These are phyloP conservation scores for Trissolcus brochymenae DNA, from an alignment of 2,888 invertebrate genomes.

Conservation along the genomic window DNA sequence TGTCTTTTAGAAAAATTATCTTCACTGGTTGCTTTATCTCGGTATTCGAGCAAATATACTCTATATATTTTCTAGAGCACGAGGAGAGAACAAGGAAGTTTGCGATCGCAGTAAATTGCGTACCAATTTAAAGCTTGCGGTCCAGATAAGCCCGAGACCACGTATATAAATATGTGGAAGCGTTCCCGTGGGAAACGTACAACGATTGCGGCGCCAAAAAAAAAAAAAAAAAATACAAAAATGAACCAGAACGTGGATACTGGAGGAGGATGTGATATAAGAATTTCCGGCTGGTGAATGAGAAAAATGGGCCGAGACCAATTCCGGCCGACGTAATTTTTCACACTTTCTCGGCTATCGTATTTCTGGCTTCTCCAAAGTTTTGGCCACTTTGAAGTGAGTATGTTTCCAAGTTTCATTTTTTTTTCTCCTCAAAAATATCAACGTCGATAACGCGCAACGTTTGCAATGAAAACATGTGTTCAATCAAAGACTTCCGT, in stretches of 20 bases:
- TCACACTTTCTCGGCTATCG: no score
- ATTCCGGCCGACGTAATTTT: conserved; percentile 7
- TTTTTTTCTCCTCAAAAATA: conserved; percentile 21
- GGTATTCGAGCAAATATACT: conserved; percentile 13
- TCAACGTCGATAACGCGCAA: conserved; percentile 4
- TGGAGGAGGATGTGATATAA: conserved; percentile 20
- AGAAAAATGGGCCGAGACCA: conserved; percentile 1
- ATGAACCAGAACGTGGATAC: not conserved
- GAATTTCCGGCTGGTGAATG: conserved; percentile 25
- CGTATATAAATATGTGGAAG: conserved; percentile 73
- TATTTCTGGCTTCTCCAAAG: no score
- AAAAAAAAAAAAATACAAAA: conserved; percentile 20
- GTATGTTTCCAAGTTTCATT: conserved; percentile 2
- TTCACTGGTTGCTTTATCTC: conserved; percentile 13
- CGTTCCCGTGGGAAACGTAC: conserved; percentile 66
- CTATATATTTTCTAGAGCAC: conserved; percentile 4
- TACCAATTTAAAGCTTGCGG: conserved; percentile 64
- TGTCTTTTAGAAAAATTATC: not conserved
- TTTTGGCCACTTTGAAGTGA: no score
- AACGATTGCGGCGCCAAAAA: conserved; percentile 45
- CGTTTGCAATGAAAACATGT: conserved; percentile 15
- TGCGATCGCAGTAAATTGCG: conserved; percentile 63
- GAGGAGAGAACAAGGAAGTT: conserved; percentile 47
- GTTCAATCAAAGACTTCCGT: conserved; percentile 37
- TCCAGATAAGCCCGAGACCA: conserved; percentile 62